These are phyloP conservation scores for Tribolium castaneum DNA, from an alignment of 1,140 invertebrate genomes.

Conservation along the genomic window DNA sequence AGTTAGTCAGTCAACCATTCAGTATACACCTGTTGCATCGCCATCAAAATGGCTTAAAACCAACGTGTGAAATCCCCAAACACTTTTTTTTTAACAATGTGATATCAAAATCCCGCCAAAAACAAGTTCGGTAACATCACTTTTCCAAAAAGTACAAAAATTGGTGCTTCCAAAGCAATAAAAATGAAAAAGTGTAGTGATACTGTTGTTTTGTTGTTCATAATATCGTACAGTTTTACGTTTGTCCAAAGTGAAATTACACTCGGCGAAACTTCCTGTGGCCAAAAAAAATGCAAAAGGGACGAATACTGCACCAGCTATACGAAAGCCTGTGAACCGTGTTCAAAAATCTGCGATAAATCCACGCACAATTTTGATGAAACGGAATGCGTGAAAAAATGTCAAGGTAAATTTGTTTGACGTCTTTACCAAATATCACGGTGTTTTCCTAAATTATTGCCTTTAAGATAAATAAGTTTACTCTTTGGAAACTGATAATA, in stretches of 20 bases:
- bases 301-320: constrained; percentile 53
- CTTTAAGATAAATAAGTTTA: too few relatives aligned
- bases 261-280: constrained; percentile 49
- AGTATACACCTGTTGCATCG: constrained; percentile 54
- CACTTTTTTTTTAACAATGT: constrained; percentile 17
- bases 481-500: too few relatives aligned
- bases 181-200: constrained; percentile 44
- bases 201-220: constrained; percentile 19
- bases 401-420: constrained; percentile 53
- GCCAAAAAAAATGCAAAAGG: constrained; percentile 50
- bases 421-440: neutral
- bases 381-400: constrained; percentile 48
- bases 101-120: neutral
- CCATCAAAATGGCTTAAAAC: constrained; percentile 15
- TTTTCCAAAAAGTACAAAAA: constrained; percentile 21
- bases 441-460: too few relatives aligned
- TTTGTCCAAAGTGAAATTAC: constrained; percentile 41
- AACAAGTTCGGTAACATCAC: constrained; percentile 29
- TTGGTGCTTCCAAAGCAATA: constrained; percentile 19
- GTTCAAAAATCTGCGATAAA: constrained; percentile 48
- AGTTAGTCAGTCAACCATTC: constrained; percentile 48
- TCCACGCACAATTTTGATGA: constrained; percentile 52
- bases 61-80: neutral
- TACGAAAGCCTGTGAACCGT: constrained; percentile 50
- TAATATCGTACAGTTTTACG: constrained; percentile 23